Conservation (phyloP, 2,888 invertebrate species). For the Heliothis peltigera region DNA sequence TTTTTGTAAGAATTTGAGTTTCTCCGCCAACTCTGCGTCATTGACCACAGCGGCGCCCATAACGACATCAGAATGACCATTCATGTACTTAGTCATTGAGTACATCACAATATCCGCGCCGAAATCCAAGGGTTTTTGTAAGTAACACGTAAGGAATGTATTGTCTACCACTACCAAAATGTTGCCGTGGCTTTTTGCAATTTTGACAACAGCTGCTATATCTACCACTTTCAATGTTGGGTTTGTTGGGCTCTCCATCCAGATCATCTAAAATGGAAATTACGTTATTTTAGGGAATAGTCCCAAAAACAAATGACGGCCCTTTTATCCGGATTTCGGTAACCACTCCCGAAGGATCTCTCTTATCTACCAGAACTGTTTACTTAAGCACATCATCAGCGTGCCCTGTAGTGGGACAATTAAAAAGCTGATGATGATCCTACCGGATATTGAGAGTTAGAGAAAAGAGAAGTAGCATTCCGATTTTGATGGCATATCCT, state of each 20-base stretch:
- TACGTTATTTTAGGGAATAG: neutral
- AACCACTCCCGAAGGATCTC: too few species aligned
- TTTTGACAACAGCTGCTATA: slow-evolving; percentile 8
- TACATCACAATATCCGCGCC: slow-evolving; percentile 98
- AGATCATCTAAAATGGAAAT: slow-evolving; percentile 28
- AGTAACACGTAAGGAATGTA: slow-evolving; percentile 94
- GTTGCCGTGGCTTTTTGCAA: slow-evolving; percentile 19
- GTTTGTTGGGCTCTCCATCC: slow-evolving; percentile 37
- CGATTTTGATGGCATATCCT: too few species aligned
- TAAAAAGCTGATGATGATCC: too few species aligned
- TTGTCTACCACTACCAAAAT: slow-evolving; percentile 46
- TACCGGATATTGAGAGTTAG: too few species aligned
- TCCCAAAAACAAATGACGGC: too few species aligned
- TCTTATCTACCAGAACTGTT: too few species aligned
- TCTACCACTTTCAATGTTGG: slow-evolving; percentile 34
- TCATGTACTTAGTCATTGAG: slow-evolving; percentile 99
- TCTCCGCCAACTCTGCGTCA: slow-evolving; percentile 91
- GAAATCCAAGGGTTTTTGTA: slow-evolving; percentile 96
- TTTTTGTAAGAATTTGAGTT: slow-evolving; percentile 28
- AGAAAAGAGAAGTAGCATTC: too few species aligned
- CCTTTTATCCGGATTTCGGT: too few species aligned
- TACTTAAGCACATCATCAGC: too few species aligned
- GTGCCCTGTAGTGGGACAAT: too few species aligned
- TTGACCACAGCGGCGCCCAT: slow-evolving; percentile 97
- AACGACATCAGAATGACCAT: slow-evolving; percentile 98